Base-by-base conservation (phyloP, 2,888 invertebrate genomes). In the Digitonthophagus gazella region DNA sequence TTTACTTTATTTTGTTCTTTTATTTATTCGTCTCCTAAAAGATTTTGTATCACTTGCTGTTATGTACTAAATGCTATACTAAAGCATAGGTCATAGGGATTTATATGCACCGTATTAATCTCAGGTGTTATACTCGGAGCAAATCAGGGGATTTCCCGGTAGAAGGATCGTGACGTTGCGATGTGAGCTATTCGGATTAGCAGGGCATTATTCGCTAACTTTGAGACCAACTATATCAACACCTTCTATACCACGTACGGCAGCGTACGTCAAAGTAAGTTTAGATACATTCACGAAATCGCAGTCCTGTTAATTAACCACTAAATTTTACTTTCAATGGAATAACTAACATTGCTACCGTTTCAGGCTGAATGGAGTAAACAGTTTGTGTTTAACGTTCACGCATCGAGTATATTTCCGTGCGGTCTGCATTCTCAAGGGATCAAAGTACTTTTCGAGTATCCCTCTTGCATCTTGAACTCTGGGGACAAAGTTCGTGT, bases 301-400 rank as follows among this genome's bases (percentile, higher is more conserved):
- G 15, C 1, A 57, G 16, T 11, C 1, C 15, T 57, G 16, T 15
- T 57, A 57, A 1, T 57, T n/a, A 44, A 44, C 11, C 28, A 44
- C 6, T 57, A 15, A 57, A 6, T 57, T 16, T 3, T 57, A 1
- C 6, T n/a, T 58, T 58, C 15, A 14, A 58, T 8, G 5, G 15
- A 58, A 14, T 58, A 15, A 2, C 2, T 11, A 15, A 16, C 15
- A 14, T 58, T 16, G 11, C 11, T 14, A 20, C 3, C 68, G 72
- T 66, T 77, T 4, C 81, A 91, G 91, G 93, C 92, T 61, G 91
- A 92, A 76, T 93, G 93, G 93, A 93, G 93, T 66, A 90, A 92
- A 74, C 90, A 93, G 79, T 95, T 92, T 79, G 92, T 93, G 15
- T 88, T 94, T 80, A 93, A 93, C 83, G 93, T 94, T 1, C 92